Evolutionary conservation across 2,888 invertebrate genomes (phyloP).

Genomic region (Noctuana brunneofusca): DNA sequence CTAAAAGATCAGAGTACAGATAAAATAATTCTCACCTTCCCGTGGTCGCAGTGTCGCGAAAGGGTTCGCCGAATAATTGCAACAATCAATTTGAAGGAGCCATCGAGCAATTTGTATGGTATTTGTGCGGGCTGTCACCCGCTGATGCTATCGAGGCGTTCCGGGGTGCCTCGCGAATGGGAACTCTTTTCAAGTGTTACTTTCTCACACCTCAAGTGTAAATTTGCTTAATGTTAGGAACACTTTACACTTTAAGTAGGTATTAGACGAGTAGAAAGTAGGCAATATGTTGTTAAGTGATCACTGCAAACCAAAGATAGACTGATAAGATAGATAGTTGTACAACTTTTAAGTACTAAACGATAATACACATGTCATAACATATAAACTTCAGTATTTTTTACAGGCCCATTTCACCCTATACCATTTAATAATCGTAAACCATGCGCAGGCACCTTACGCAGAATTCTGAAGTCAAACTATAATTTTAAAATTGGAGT

Average conservation of each 20-base stretch:
- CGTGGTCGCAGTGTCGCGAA: slow-evolving; percentile 71
- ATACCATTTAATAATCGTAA: slow-evolving; percentile 3
- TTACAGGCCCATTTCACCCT: too few relatives aligned
- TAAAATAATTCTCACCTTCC: slow-evolving; percentile 81
- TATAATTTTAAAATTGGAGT: slow-evolving; percentile 60
- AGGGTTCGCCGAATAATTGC: slow-evolving; percentile 81
- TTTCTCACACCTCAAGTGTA: slow-evolving; percentile 76
- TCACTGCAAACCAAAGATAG: too few relatives aligned
- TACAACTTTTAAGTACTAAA: too few relatives aligned
- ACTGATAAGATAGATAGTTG: too few relatives aligned
- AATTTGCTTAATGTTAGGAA: slow-evolving; percentile 45
- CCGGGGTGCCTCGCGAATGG: slow-evolving; percentile 69
- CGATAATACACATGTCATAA: too few relatives aligned
- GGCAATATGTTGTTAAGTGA: neutral
- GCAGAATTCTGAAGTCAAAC: slow-evolving; percentile 52
- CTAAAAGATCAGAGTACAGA: slow-evolving; percentile 65
- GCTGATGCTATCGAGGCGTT: slow-evolving; percentile 75
- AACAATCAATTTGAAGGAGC: slow-evolving; percentile 81
- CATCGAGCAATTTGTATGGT: slow-evolving; percentile 81
- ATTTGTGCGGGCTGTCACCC: slow-evolving; percentile 82
- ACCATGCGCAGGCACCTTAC: slow-evolving; percentile 49
- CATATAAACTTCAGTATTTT: neutral
- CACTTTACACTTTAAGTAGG: neutral
- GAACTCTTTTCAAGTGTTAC: slow-evolving; percentile 65
- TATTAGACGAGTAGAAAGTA: neutral